Conservation (phyloP, 37 sponge, comb jelly and placozoan genomes). For the Spongilla lacustris region DNA sequence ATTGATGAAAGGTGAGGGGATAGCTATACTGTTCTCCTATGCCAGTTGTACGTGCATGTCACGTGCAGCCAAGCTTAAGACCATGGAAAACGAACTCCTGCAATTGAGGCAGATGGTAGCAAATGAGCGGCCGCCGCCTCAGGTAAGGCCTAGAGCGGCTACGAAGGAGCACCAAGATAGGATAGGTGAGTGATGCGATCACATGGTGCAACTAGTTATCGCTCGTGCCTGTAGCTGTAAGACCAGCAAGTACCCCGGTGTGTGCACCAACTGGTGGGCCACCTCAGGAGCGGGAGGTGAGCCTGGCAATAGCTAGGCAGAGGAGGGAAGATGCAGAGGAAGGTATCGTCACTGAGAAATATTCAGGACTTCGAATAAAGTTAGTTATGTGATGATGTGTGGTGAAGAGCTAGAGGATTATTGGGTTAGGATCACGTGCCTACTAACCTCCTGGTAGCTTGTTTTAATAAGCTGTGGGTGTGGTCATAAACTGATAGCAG, state of each 20-base stretch:
- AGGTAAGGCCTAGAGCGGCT: not conserved
- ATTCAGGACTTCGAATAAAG: constrained; percentile 63
- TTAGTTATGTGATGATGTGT: not conserved
- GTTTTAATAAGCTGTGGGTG: too few relatives aligned
- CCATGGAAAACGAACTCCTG: constrained; percentile 3
- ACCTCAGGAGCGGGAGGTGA: not conserved
- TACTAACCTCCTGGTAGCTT: too few relatives aligned
- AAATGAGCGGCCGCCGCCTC: not conserved
- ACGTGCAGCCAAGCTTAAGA: not conserved
- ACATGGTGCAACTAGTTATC: not conserved
- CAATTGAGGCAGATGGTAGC: not conserved
- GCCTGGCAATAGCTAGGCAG: constrained; percentile 2
- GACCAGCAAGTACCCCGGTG: not conserved
- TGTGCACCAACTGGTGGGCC: not conserved
- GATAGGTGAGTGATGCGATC: not conserved
- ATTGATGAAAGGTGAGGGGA: not conserved
- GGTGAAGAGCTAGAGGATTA: too few relatives aligned
- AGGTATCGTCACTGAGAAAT: constrained; percentile 31
- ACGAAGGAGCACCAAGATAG: too few relatives aligned
- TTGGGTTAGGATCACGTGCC: too few relatives aligned
- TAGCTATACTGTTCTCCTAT: not conserved
- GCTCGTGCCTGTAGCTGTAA: not conserved
- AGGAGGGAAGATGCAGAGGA: constrained; percentile 9
- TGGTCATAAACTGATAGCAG: too few relatives aligned
- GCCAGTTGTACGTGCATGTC: not conserved